phyloP scores from a whole-genome alignment of 2,888 invertebrate species.

The Mesochorus sp. region DNA sequence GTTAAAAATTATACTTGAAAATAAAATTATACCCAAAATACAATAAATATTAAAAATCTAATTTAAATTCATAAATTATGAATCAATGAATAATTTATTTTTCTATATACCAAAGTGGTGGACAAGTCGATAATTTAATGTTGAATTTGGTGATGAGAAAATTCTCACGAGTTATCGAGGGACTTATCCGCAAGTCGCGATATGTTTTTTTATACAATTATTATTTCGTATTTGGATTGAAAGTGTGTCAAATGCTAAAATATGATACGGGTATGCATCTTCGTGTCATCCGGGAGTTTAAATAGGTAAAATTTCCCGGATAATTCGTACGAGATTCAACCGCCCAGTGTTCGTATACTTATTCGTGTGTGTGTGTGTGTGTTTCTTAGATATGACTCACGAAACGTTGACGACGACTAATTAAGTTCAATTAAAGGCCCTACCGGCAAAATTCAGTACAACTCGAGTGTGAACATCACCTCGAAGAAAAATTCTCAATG shows the following conservation, averaged over 20 bases:
- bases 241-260: not conserved
- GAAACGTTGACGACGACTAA: constrained; percentile 72
- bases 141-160: not conserved
- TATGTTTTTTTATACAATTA: not conserved
- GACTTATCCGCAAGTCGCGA: not conserved
- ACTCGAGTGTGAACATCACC: constrained; percentile 54
- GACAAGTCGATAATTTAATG: too few relatives aligned
- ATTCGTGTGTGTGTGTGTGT: not conserved
- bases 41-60: too few relatives aligned
- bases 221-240: not conserved
- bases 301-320: constrained; percentile 50
- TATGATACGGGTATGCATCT: not conserved
- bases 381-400: constrained; percentile 67
- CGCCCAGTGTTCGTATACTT: constrained; percentile 45
- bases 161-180: not conserved
- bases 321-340: constrained; percentile 46
- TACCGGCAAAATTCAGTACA: constrained; percentile 65
- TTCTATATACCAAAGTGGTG: too few relatives aligned
- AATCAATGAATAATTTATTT: too few relatives aligned
- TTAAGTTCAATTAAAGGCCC: constrained; percentile 76
- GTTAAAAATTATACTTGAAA: too few relatives aligned
- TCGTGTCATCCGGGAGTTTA: constrained; percentile 7
- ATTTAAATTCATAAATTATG: too few relatives aligned
- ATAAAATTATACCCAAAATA: too few relatives aligned
- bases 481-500: constrained; percentile 25